Evolutionary conservation across 2,113 vertebrate genomes (phyloP).

Genomic region (Rattus rattus): DNA sequence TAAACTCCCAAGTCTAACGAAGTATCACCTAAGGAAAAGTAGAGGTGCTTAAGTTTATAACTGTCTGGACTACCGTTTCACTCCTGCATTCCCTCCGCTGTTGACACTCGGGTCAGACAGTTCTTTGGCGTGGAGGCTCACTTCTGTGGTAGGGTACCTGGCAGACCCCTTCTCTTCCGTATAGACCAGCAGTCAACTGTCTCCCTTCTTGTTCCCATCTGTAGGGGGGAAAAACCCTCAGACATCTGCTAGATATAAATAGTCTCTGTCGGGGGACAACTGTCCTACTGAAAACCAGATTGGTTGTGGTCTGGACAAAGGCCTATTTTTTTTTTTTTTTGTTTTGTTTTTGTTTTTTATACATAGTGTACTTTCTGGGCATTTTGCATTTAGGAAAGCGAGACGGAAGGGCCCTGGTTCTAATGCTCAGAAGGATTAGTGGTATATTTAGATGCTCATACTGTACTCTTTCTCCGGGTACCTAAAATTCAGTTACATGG

Average conservation of each 20-base stretch:
- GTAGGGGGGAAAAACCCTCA: neutral
- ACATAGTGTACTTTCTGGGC: neutral
- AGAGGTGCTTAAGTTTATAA: neutral
- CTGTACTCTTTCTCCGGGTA: slow-evolving; percentile 45
- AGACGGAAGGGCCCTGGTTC: slow-evolving; percentile 15
- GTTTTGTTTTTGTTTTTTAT: neutral
- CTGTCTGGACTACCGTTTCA: accelerated
- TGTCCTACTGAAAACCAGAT: slow-evolving; percentile 13
- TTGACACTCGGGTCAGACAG: neutral
- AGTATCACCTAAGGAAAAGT: neutral
- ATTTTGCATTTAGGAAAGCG: slow-evolving; percentile 58
- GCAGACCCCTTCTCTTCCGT: neutral
- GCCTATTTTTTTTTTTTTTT: neutral
- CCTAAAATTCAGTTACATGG: slow-evolving; percentile 37
- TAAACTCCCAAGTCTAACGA: slow-evolving; percentile 16
- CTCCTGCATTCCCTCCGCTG: neutral
- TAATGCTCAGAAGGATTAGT: neutral
- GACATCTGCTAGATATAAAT: neutral
- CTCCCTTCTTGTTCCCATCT: neutral
- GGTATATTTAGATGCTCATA: slow-evolving; percentile 28
- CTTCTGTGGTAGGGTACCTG: neutral
- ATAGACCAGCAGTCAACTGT: neutral
- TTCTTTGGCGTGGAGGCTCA: neutral
- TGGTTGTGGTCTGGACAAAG: neutral
- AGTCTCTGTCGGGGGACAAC: neutral